Conservation (phyloP, 2,113 vertebrate genomes). For the Salvelinus alpinus region DNA sequence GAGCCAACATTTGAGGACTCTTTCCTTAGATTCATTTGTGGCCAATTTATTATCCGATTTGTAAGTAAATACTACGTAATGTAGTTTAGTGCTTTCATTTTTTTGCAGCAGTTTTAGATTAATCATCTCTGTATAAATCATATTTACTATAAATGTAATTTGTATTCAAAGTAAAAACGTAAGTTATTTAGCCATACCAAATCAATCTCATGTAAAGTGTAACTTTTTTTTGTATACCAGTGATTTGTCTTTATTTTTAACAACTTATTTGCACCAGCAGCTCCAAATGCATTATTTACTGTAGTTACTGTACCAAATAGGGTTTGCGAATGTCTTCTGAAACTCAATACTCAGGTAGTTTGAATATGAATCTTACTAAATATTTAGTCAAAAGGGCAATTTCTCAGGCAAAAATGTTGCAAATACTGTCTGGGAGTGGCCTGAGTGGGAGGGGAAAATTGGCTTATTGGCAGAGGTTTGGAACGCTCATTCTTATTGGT, state of each 20-base stretch:
- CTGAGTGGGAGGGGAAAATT: background rate
- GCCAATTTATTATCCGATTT: too few relatives aligned
- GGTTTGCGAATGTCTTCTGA: background rate
- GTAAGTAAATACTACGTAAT: background rate
- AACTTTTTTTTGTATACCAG: background rate
- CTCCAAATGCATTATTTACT: background rate
- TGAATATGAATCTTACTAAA: background rate
- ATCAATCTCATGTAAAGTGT: background rate
- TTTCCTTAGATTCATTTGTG: too few relatives aligned
- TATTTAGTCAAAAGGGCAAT: too few relatives aligned
- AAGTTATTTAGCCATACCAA: background rate
- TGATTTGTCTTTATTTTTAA: background rate
- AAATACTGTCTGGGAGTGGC: too few relatives aligned
- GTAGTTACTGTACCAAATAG: background rate
- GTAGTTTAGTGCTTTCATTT: background rate
- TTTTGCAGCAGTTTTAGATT: background rate
- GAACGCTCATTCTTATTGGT: too few relatives aligned
- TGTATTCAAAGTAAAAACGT: background rate
- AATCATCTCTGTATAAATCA: background rate
- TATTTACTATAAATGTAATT: background rate
- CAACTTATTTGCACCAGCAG: background rate
- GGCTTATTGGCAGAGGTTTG: too few relatives aligned
- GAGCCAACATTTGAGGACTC: too few relatives aligned
- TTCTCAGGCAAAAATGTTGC: too few relatives aligned
- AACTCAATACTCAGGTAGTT: background rate